These are phyloP conservation scores for Thalassaphorura encarpata DNA, from an alignment of 1,140 invertebrate species.

Conservation along the genomic window DNA sequence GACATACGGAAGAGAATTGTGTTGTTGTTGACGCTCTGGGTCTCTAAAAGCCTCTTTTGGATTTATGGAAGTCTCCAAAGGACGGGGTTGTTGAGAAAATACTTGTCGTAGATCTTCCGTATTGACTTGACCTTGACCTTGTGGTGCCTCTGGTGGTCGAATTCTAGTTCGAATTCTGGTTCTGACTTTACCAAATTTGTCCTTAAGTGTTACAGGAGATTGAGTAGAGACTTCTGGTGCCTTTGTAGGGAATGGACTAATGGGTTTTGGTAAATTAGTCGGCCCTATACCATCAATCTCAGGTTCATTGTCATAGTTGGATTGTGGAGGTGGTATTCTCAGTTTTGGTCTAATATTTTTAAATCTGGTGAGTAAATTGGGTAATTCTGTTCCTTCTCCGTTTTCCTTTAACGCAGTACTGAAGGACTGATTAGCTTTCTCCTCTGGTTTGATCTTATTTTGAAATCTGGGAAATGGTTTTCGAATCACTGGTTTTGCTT, in stretches of 20 bases:
- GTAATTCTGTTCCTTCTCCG: not conserved
- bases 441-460: not conserved
- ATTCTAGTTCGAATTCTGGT: slow-evolving; percentile 2
- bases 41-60: not conserved
- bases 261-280: not conserved
- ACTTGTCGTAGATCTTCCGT: slow-evolving; percentile 7
- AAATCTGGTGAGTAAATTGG: slow-evolving; percentile 7
- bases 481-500: slow-evolving; percentile 7
- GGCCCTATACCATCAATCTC: slow-evolving; percentile 11
- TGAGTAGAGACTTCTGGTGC: not conserved
- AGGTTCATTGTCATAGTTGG: slow-evolving; percentile 7
- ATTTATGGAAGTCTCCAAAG: slow-evolving; percentile 3
- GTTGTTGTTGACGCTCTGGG: not conserved
- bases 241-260: not conserved
- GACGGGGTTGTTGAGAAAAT: slow-evolving; percentile 6
- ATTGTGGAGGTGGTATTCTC: not conserved
- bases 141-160: not conserved
- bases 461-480: slow-evolving; percentile 21
- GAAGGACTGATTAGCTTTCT: not conserved
- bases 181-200: slow-evolving; percentile 10
- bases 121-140: slow-evolving; percentile 7
- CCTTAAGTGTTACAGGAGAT: too few species aligned
- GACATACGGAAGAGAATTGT: not conserved
- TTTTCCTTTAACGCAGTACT: not conserved
- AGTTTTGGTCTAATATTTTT: slow-evolving; percentile 14